Evolutionary conservation across 2,797 vertebrate species (phyloP).

Genomic region (Danio kyathit): DNA sequence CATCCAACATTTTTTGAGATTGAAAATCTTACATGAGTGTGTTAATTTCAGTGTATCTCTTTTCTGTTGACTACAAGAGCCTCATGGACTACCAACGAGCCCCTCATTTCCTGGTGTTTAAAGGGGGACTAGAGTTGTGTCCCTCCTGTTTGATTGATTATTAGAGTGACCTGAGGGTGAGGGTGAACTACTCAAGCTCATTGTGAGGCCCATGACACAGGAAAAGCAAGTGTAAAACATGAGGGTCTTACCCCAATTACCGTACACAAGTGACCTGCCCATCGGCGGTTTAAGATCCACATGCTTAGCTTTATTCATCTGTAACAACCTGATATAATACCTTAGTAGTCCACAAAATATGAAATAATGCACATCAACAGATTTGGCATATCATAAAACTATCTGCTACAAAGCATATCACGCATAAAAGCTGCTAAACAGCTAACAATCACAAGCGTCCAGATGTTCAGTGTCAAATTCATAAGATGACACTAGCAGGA

Average conservation of each 20-base stretch:
- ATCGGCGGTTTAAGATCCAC: not conserved
- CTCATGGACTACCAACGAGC: not conserved
- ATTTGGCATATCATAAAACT: not conserved
- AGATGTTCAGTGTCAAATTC: slow-evolving; percentile 32
- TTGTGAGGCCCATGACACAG: slow-evolving; percentile 46
- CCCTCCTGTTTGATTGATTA: slow-evolving; percentile 46
- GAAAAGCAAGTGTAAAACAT: slow-evolving; percentile 48
- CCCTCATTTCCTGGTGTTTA: slow-evolving; percentile 36
- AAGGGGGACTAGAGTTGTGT: not conserved
- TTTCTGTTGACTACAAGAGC: not conserved
- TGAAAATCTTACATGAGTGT: not conserved
- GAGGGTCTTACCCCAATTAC: slow-evolving; percentile 17
- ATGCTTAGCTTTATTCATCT: not conserved
- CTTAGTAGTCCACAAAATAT: not conserved
- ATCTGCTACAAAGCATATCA: not conserved
- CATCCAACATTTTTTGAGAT: not conserved
- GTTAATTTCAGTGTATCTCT: not conserved
- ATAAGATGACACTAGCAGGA: slow-evolving; percentile 23
- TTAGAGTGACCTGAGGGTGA: slow-evolving; percentile 41
- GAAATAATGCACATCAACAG: not conserved
- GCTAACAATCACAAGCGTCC: not conserved
- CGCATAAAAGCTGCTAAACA: not conserved
- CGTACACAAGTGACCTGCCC: slow-evolving; percentile 16
- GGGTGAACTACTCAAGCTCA: slow-evolving; percentile 37
- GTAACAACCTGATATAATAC: not conserved